These are phyloP conservation scores for Antedon mediterranea DNA, from an alignment of 53 echinoderm and acorn worm species.

Conservation along the genomic window DNA sequence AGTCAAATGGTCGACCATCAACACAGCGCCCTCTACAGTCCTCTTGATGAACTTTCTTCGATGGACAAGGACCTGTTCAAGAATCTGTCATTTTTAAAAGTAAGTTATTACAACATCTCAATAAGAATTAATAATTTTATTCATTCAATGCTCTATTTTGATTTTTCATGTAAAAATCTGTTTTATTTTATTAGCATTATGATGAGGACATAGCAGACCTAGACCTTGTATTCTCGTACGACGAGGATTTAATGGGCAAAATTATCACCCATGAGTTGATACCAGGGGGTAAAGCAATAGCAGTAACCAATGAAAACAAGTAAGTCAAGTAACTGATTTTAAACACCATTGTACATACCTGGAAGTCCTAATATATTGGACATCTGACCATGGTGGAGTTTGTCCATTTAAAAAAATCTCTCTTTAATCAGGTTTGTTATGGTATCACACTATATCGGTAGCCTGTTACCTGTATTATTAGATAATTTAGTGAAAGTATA, in stretches of 20 bases:
- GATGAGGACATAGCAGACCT: conserved; percentile 83
- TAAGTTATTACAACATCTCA: too few relatives aligned
- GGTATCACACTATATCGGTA: too few relatives aligned
- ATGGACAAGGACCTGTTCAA: conserved; percentile 91
- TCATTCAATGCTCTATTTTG: not conserved
- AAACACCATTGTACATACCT: too few relatives aligned
- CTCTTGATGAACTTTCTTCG: conserved; percentile 92
- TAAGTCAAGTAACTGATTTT: conserved; percentile 16
- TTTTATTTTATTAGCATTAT: conserved; percentile 49
- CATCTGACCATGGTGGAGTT: too few relatives aligned
- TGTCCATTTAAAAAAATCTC: too few relatives aligned
- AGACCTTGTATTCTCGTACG: conserved; percentile 73
- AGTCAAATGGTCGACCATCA: conserved; percentile 82
- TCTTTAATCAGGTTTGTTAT: too few relatives aligned
- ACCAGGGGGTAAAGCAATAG: conserved; percentile 75
- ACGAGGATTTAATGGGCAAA: conserved; percentile 91
- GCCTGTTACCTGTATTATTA: too few relatives aligned
- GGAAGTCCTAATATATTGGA: too few relatives aligned
- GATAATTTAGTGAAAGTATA: too few relatives aligned
- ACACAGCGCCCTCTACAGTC: conserved; percentile 83
- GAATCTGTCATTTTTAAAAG: conserved; percentile 94
- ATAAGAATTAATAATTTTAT: too few relatives aligned
- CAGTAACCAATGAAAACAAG: conserved; percentile 94
- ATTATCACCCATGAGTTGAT: conserved; percentile 82
- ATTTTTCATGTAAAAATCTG: too few relatives aligned